Evolutionary conservation across 2,113 vertebrate species (phyloP).

Genomic region (Cyanistes caeruleus): DNA sequence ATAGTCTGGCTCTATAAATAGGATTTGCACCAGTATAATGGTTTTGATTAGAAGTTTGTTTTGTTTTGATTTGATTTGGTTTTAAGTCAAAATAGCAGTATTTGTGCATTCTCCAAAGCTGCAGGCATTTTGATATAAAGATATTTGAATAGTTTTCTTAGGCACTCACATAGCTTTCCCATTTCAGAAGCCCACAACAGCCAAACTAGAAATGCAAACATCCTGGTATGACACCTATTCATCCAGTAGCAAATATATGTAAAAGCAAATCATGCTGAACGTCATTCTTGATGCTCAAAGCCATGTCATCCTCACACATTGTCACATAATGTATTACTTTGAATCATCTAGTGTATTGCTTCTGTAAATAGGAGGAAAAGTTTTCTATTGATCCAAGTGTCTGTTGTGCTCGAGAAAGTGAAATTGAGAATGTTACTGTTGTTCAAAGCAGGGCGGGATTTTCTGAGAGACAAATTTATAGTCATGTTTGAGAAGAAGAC

Average conservation of each 20-base stretch:
- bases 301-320: background rate
- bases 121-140: background rate
- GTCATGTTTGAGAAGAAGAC: background rate
- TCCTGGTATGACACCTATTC: background rate
- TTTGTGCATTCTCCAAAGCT: background rate
- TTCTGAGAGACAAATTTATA: background rate
- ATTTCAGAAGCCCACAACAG: background rate
- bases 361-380: background rate
- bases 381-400: background rate
- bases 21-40: background rate
- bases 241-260: background rate
- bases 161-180: background rate
- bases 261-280: background rate
- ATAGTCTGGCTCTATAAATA: background rate
- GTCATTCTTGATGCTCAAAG: background rate
- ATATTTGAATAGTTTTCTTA: background rate
- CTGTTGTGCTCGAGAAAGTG: background rate
- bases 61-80: background rate
- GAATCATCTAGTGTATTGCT: background rate
- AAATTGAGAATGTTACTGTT: background rate
- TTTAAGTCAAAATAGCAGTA: background rate
- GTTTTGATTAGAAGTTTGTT: background rate
- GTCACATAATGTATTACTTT: background rate
- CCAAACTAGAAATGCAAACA: slow-evolving; percentile 6
- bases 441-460: background rate